A percentile compares a stretch with the other conserved stretches of the same genome.
phyloP scores from a whole-genome alignment of 1,140 invertebrate species.

The Eriosoma lanigerum region DNA sequence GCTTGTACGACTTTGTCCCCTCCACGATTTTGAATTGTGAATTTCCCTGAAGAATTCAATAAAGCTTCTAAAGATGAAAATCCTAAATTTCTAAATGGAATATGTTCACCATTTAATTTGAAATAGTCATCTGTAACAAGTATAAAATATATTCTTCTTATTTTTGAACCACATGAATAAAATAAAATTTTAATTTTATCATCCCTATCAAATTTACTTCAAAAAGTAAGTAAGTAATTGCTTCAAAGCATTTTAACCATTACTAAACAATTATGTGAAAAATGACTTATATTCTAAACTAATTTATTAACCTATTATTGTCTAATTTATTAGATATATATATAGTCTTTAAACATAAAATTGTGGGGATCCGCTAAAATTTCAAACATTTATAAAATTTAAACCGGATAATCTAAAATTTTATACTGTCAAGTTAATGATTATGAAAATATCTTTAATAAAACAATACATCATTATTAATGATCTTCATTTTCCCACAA shows the following conservation, averaged over 20 bases:
- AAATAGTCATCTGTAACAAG: conserved; percentile 26
- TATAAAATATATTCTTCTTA: neutral
- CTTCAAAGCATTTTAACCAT: neutral
- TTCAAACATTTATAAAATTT: too few relatives aligned
- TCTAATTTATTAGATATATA: too few relatives aligned
- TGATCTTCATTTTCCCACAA: too few relatives aligned
- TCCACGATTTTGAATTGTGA: neutral
- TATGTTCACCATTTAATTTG: neutral
- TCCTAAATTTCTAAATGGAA: conserved; percentile 20
- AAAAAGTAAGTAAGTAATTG: neutral
- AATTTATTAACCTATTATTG: too few relatives aligned
- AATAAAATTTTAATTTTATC: too few relatives aligned
- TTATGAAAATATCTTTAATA: too few relatives aligned
- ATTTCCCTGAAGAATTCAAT: neutral
- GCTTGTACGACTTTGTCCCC: neutral
- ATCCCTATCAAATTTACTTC: neutral
- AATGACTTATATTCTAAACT: neutral
- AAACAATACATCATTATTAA: too few relatives aligned
- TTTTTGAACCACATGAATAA: too few relatives aligned
- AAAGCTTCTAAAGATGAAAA: conserved; percentile 18
- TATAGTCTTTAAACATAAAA: too few relatives aligned
- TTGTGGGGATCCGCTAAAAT: too few relatives aligned
- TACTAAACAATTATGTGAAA: neutral
- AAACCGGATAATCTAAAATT: too few relatives aligned
- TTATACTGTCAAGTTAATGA: too few relatives aligned